Percentiles rank a stretch among this genome's conserved stretches.
phyloP scores from a whole-genome alignment of 1,140 invertebrate species.

The Pseudomyrmex gracilis region DNA sequence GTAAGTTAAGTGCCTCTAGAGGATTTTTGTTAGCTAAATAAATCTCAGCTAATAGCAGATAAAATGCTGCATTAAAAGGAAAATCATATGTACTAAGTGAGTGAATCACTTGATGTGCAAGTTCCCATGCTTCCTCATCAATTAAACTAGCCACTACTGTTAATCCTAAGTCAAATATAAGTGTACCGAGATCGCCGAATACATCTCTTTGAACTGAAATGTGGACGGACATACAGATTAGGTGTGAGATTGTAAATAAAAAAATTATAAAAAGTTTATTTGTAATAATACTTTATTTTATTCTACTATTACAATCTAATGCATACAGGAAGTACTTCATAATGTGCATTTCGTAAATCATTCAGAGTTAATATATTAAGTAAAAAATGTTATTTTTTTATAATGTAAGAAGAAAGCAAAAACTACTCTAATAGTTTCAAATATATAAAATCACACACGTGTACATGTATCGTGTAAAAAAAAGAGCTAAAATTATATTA shows the following conservation, averaged over 20 bases:
- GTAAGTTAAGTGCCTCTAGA: constrained; percentile 72
- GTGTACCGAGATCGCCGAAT: constrained; percentile 22
- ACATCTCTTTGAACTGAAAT: constrained; percentile 69
- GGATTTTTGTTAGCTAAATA: constrained; percentile 75
- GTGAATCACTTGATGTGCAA: constrained; percentile 73
- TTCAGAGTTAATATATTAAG: too few relatives aligned
- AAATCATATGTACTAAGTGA: constrained; percentile 59
- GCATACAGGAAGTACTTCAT: too few relatives aligned
- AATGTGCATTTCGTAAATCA: too few relatives aligned
- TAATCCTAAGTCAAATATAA: constrained; percentile 67
- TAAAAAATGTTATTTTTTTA: too few relatives aligned
- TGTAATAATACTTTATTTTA: constrained; percentile 44
- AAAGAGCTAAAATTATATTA: too few relatives aligned
- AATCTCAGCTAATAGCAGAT: constrained; percentile 75
- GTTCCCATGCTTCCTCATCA: constrained; percentile 68
- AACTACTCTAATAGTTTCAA: too few relatives aligned
- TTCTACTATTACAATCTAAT: neutral
- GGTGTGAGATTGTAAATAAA: constrained; percentile 52
- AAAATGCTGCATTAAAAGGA: constrained; percentile 54
- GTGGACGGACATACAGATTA: constrained; percentile 56
- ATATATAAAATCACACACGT: neutral
- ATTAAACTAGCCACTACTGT: constrained; percentile 69
- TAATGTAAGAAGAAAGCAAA: too few relatives aligned
- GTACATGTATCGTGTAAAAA: neutral
- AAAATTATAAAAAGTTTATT: constrained; percentile 46